A percentile compares a stretch with the other conserved stretches of the same genome.
Conservation (phyloP, 1,140 invertebrate genomes). For the Tetramorium simillimum region DNA sequence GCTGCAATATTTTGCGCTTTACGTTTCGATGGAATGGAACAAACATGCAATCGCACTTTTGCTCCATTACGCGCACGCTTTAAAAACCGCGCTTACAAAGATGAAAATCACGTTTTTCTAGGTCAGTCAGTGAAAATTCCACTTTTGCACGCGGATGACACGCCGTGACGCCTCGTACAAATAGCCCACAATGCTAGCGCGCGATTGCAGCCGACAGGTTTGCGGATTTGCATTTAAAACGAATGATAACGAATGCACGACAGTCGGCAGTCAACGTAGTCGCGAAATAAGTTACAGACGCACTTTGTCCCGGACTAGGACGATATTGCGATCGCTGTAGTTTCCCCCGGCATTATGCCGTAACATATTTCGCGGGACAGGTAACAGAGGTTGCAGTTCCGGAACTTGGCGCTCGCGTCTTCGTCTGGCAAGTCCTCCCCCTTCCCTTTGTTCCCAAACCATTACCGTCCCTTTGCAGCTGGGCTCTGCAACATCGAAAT, state of each 20-base stretch:
- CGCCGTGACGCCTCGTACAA: slow-evolving; percentile 18
- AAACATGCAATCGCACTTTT: slow-evolving; percentile 22
- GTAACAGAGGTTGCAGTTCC: slow-evolving; percentile 51
- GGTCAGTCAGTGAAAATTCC: slow-evolving; percentile 21
- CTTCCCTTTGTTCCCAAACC: neutral
- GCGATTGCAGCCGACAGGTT: slow-evolving; percentile 45
- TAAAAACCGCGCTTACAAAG: slow-evolving; percentile 2
- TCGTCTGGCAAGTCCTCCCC: neutral
- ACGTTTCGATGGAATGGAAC: neutral
- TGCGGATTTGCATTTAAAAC: slow-evolving; percentile 61
- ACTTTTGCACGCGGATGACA: slow-evolving; percentile 27
- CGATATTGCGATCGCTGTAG: slow-evolving; percentile 48
- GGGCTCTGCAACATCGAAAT: slow-evolving; percentile 40
- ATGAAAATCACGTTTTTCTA: slow-evolving; percentile 29
- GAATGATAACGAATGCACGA: slow-evolving; percentile 60
- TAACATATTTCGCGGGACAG: slow-evolving; percentile 45
- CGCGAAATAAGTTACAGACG: slow-evolving; percentile 54
- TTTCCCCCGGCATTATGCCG: slow-evolving; percentile 24
- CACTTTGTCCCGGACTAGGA: neutral
- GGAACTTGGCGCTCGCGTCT: slow-evolving; percentile 28
- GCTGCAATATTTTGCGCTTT: neutral
- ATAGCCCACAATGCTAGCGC: slow-evolving; percentile 24
- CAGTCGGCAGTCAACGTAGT: slow-evolving; percentile 54
- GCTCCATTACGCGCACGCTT: slow-evolving; percentile 8
- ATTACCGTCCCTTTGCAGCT: slow-evolving; percentile 37